Evolutionary conservation across 1,140 invertebrate genomes (phyloP).

Genomic region (Ceratina japonica): DNA sequence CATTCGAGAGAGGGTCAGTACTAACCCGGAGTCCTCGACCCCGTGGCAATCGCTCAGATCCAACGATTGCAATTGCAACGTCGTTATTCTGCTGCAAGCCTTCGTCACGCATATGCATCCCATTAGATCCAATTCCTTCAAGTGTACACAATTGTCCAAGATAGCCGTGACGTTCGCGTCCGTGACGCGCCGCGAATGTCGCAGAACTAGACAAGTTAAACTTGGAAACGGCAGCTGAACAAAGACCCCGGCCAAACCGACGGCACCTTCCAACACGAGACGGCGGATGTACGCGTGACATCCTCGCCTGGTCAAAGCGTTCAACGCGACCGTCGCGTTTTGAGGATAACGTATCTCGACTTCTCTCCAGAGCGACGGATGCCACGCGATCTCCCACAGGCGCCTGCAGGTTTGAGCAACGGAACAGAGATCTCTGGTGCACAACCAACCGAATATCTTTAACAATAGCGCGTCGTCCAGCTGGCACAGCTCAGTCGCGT

Average conservation of each 20-base stretch:
- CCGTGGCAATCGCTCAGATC: conserved; percentile 92
- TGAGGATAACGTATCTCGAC: conserved; percentile 83
- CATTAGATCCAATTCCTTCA: conserved; percentile 82
- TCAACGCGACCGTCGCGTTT: conserved; percentile 80
- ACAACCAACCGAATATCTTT: conserved; percentile 87
- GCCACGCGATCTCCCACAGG: conserved; percentile 91
- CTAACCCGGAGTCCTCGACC: conserved; percentile 90
- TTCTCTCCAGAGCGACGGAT: conserved; percentile 87
- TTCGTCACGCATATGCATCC: conserved; percentile 86
- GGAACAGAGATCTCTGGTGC: conserved; percentile 88
- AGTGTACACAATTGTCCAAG: conserved; percentile 68
- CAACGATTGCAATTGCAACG: conserved; percentile 85
- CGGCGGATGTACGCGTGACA: conserved; percentile 79
- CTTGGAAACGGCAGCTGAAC: conserved; percentile 72
- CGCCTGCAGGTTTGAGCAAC: conserved; percentile 89
- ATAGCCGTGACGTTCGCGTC: conserved; percentile 67
- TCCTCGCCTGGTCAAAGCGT: conserved; percentile 81
- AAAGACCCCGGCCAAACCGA: conserved; percentile 88
- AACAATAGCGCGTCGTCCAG: conserved; percentile 81
- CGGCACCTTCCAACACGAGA: conserved; percentile 86
- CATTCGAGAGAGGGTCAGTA: conserved; percentile 90
- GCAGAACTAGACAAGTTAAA: conserved; percentile 68
- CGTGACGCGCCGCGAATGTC: conserved; percentile 67
- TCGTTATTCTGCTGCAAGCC: conserved; percentile 81
- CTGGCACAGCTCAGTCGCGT: conserved; percentile 59